phyloP scores from a whole-genome alignment of 2,888 invertebrate genomes.

The Ophonus ardosiacus region DNA sequence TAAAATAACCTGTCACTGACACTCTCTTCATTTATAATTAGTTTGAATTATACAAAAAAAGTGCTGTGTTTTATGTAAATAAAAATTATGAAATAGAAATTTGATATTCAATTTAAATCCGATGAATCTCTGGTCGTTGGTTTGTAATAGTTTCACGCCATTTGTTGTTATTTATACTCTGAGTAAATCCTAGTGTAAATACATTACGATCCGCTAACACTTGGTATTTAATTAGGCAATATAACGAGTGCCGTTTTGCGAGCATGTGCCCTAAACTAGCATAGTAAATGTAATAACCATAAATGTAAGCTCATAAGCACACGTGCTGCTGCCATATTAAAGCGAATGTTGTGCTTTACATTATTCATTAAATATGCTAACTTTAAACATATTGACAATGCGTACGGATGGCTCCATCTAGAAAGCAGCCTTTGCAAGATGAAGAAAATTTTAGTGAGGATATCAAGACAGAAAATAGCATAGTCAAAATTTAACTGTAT shows the following conservation, averaged over 20 bases:
- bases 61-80: too few relatives aligned
- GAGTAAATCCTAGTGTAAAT: neutral
- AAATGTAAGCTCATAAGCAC: slow-evolving; percentile 12
- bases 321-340: neutral
- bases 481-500: neutral
- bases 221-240: neutral
- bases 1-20: too few relatives aligned
- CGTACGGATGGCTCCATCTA: neutral
- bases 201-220: neutral
- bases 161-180: neutral
- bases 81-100: too few relatives aligned
- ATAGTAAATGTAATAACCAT: slow-evolving; percentile 13
- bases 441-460: too few relatives aligned
- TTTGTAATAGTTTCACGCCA: neutral
- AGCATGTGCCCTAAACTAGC: neutral
- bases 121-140: too few relatives aligned
- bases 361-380: neutral
- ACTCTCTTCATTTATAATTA: too few relatives aligned
- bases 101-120: too few relatives aligned
- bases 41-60: too few relatives aligned
- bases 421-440: neutral
- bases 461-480: neutral
- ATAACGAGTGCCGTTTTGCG: neutral
- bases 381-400: neutral
- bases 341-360: neutral